A percentile compares a stretch with the other conserved stretches of the same genome.
phyloP scores from a whole-genome alignment of 2,797 vertebrate genomes.

The Hippocampus kuda region DNA sequence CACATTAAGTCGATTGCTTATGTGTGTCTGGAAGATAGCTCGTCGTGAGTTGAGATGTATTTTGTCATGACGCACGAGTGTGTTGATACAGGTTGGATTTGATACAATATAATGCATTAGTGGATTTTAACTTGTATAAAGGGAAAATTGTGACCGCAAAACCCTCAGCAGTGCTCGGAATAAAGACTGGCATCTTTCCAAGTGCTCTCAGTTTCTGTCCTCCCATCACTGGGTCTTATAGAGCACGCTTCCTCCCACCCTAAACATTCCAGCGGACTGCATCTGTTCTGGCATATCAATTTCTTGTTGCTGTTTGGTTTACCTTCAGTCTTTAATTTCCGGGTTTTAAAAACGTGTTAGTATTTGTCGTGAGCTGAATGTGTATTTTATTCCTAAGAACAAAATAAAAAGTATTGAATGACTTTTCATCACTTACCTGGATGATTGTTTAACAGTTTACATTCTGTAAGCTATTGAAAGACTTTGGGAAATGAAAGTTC shows the following conservation, averaged over 20 bases:
- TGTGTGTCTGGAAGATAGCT: slow-evolving; percentile 22
- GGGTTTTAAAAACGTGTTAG: too few species aligned
- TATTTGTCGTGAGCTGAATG: too few species aligned
- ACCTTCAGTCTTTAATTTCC: neutral
- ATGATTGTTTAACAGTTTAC: neutral
- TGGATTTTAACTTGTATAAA: neutral
- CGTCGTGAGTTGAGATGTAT: slow-evolving; percentile 12
- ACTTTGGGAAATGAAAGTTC: neutral
- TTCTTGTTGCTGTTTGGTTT: neutral
- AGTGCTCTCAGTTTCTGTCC: neutral
- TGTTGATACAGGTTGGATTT: neutral
- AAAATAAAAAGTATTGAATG: neutral
- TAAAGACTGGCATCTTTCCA: neutral
- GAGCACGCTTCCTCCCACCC: neutral
- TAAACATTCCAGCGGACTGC: neutral
- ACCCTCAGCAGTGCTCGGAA: neutral
- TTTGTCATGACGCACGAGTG: slow-evolving; percentile 14
- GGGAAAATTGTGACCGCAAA: neutral
- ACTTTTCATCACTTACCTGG: neutral
- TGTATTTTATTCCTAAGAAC: neutral
- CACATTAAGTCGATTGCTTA: slow-evolving; percentile 24
- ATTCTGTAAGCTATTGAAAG: too few species aligned
- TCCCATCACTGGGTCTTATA: neutral
- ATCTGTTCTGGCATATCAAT: neutral
- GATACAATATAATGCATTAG: neutral